Percentiles rank a stretch among this genome's conserved stretches.
phyloP scores from a whole-genome alignment of 1,140 invertebrate genomes.

The Nasonia giraulti region DNA sequence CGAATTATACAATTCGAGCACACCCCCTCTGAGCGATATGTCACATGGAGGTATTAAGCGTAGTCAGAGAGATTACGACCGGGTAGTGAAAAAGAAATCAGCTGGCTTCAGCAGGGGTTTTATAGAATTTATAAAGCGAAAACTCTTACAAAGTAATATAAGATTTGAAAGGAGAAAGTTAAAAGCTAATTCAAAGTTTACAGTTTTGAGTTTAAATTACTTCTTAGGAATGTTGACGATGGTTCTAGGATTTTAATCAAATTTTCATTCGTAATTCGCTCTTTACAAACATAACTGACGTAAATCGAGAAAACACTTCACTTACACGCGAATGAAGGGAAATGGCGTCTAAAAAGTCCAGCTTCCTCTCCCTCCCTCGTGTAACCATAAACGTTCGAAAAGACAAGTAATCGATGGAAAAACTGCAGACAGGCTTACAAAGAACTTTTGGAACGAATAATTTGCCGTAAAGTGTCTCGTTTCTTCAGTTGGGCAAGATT shows the following conservation, averaged over 20 bases:
- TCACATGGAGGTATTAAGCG: neutral
- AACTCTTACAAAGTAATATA: neutral
- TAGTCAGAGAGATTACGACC: neutral
- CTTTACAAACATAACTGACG: no score
- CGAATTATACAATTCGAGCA: neutral
- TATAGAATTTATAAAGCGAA: neutral
- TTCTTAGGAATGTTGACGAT: neutral
- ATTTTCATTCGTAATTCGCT: no score
- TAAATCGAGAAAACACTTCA: no score
- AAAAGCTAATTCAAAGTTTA: neutral
- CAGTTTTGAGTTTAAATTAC: neutral
- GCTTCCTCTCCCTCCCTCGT: neutral
- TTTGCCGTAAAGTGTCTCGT: conserved; percentile 30
- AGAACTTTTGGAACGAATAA: neutral
- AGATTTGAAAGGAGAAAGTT: neutral
- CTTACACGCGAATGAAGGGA: no score
- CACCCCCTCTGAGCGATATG: neutral
- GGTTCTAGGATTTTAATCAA: no score
- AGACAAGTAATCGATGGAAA: neutral
- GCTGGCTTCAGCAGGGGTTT: neutral
- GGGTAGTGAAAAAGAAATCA: conserved; percentile 1
- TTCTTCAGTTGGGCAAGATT: conserved; percentile 29
- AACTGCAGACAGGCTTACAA: neutral
- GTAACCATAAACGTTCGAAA: neutral
- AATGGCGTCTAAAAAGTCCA: no score